Evolutionary conservation across 2,888 invertebrate species (phyloP), one percentile per base, ranked within the genome.

Genomic region (Pemphredon lugubris): DNA sequence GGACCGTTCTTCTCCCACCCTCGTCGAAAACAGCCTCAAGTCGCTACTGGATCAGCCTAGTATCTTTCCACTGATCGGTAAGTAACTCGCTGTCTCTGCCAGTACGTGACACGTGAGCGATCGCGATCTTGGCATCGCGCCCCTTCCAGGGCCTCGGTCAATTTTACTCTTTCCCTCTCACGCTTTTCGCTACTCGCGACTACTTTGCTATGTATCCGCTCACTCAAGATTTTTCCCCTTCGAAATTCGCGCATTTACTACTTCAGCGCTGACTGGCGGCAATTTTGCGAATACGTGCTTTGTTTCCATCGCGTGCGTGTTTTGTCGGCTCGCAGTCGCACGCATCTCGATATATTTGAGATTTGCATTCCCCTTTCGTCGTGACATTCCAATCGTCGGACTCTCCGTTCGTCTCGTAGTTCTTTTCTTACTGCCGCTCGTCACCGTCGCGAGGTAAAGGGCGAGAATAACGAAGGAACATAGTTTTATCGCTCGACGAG

Each of bases 1-100:
- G 93, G 95, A 95, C 93, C 94, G 95, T 92, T 94, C 94, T 91
- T 96, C 95, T 92, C 95, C 95, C 91, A 95, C 95, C 93, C 93
- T 96, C 91, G 94, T 95, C 92, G 95, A 96, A 93, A 95, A 94
- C 92, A 95, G 95, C 92, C 93, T 94, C 90, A 95, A 96, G 93
- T 95, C 95, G 88, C 94, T 95, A 91, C 94, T 96, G 90, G 94
- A 94, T 91, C 94, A 95, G 90, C 95, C 95, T 90, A 89, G 89
- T 86, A 88, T 89, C 82, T 89, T 89, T 85, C 89, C 89, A 80
- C 86, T 89, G 83, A 89, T 89, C 85, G 89, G 89, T 89, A 83
- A 89, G 89, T 88, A 26, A 5, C 14, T 11, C 4, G 9, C 4
- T 4, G 6, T n/a, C 4, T 37, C n/a, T 37, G n/a, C n/a, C n/a